Evolutionary conservation across 2,888 invertebrate genomes (phyloP).

Genomic region (Palloptera scutellata): DNA sequence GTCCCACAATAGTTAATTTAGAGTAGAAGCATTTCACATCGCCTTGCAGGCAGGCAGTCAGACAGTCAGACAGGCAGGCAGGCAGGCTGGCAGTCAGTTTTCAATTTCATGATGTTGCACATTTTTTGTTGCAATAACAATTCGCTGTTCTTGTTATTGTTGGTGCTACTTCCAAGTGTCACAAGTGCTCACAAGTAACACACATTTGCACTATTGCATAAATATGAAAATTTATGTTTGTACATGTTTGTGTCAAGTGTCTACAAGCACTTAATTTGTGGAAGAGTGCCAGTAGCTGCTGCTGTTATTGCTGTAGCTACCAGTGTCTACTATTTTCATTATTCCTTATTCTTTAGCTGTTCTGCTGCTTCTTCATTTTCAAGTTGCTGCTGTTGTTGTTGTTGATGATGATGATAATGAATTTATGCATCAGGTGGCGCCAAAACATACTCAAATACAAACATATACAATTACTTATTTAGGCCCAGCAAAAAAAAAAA

Average conservation of each 20-base stretch:
- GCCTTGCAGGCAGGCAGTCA: neutral
- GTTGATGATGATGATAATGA: neutral
- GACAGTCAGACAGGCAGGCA: too few species aligned
- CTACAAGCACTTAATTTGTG: constrained; percentile 22
- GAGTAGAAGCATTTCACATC: neutral
- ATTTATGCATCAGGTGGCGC: constrained; percentile 22
- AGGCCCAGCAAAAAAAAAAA: too few species aligned
- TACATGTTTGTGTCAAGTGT: neutral
- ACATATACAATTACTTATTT: too few species aligned
- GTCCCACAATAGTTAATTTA: neutral
- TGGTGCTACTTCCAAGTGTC: neutral
- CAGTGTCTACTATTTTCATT: neutral
- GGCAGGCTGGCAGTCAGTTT: neutral
- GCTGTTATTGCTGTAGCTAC: neutral
- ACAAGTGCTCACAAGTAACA: constrained; percentile 7
- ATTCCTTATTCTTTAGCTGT: neutral
- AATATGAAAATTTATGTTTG: neutral
- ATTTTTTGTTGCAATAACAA: neutral
- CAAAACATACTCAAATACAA: neutral
- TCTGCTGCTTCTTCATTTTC: neutral
- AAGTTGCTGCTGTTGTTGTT: neutral
- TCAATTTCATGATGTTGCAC: neutral
- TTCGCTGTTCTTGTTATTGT: neutral
- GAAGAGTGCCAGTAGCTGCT: neutral
- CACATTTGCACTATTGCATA: neutral